Evolutionary conservation across 2,113 vertebrate genomes (phyloP).

Genomic region (Gambusia affinis): DNA sequence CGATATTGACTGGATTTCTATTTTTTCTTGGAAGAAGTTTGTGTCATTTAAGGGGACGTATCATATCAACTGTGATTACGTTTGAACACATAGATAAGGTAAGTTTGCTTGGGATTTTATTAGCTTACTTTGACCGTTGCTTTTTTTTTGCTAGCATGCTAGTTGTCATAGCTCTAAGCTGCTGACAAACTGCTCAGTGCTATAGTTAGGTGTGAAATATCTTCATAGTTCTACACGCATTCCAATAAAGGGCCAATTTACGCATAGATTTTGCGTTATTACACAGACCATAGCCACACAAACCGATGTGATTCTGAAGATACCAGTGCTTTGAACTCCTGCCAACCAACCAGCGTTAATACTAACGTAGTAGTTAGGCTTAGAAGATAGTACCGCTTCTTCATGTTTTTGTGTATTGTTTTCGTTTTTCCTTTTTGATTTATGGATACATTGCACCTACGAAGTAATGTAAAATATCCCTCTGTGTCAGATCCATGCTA

Average conservation of each 20-base stretch:
- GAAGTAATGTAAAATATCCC: neutral
- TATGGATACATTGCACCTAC: neutral
- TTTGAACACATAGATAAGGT: slow-evolving; percentile 36
- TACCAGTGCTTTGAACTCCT: neutral
- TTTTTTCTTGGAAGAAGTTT: neutral
- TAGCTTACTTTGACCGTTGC: neutral
- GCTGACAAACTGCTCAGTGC: neutral
- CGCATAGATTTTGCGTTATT: neutral
- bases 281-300: neutral
- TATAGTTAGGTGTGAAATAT: neutral
- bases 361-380: neutral
- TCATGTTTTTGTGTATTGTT: neutral
- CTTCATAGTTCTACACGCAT: neutral
- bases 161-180: neutral
- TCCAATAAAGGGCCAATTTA: neutral
- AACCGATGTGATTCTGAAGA: neutral
- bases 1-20: neutral
- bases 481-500: neutral
- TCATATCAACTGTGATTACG: neutral
- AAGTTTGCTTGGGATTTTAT: neutral
- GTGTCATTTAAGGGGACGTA: neutral
- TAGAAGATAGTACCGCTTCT: neutral
- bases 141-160: slow-evolving; percentile 5
- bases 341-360: neutral
- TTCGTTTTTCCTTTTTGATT: neutral